Base-by-base conservation (phyloP, 2,888 invertebrate genomes). In the Morinoia aosen region DNA sequence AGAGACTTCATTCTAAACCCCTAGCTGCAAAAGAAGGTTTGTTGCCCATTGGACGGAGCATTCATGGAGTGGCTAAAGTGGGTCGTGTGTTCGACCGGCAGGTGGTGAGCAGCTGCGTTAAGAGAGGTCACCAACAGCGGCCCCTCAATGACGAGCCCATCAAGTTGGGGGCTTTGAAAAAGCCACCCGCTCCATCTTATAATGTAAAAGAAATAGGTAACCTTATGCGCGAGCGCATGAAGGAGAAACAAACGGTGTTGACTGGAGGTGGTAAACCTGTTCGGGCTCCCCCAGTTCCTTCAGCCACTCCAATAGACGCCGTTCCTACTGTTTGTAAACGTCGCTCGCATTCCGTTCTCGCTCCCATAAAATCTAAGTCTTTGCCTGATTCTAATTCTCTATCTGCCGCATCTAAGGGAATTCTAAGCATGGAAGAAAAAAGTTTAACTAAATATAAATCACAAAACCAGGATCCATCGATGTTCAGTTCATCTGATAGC, bases 31-130 rank as follows among this genome's bases (percentile, higher is more conserved):
- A 76, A 76, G 76, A 76, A 76, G 76, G 33, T 2, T 40, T 19
- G 90, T 48, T 90, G 12, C 95, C 61, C 58, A 95, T 64, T 11
- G 95, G 95, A 25, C 39, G 95, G 11, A 57, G 56, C 14, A 95
- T 95, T 48, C 95, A 95, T 12, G 95, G 95, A 10, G 64, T 95
- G 39, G 95, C 95, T 39, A 95, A 95, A 39, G 40, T 64, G 19
- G 33, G 95, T n/a, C 95, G 95, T 40, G 95, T 95, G 11, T 95
- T 95, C 58, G 95, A 95, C 64, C 58, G 95, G 16, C n/a, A 95
- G 40, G 95, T 95, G 25, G 64, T 64, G 64, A 64, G n/a, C 33
- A 40, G 90, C 90, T 40, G 90, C 8, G 93, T 5, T 5, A 93
- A 90, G 90, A 90, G 33, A 90, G 90, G 93, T 12, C 58, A 10